These are phyloP conservation scores for Cepphus grylle DNA, from an alignment of 2,113 vertebrate genomes.

Conservation along the genomic window DNA sequence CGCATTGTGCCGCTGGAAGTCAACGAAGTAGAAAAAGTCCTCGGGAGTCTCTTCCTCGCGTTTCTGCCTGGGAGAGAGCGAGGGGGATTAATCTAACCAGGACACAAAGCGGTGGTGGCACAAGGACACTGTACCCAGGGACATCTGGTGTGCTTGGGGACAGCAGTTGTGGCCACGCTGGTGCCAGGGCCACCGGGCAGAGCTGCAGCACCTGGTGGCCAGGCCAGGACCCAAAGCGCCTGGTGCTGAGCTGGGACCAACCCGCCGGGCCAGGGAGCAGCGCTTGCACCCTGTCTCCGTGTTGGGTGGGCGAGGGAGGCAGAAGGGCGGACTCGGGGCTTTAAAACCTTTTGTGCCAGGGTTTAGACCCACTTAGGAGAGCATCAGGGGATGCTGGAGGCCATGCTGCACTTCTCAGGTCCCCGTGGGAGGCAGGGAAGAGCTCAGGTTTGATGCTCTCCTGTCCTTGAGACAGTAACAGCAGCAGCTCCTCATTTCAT, in stretches of 20 bases:
- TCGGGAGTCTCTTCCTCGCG: conserved; percentile 89
- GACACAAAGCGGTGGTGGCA: accelerated
- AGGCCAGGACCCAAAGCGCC: accelerated
- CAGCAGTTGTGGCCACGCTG: accelerated
- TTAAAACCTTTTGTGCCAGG: neutral
- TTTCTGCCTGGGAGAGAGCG: conserved; percentile 82
- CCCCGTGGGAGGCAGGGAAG: neutral
- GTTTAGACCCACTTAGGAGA: neutral
- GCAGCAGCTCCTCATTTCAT: neutral
- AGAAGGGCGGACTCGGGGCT: neutral
- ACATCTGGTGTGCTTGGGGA: neutral
- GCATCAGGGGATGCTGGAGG: neutral
- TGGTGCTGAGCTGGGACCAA: neutral
- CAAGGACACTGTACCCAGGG: neutral
- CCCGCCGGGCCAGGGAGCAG: neutral
- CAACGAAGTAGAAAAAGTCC: conserved; percentile 94
- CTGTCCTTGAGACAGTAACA: neutral
- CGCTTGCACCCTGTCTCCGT: accelerated
- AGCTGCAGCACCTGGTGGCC: neutral
- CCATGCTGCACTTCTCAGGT: neutral
- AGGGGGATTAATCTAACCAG: accelerated
- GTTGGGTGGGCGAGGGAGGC: neutral
- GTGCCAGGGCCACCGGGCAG: neutral
- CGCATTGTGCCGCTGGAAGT: conserved; percentile 95
- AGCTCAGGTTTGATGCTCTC: neutral